Evolutionary conservation across 2,888 invertebrate species (phyloP), one percentile per base, ranked within the genome.

Genomic region (Dione juno): DNA sequence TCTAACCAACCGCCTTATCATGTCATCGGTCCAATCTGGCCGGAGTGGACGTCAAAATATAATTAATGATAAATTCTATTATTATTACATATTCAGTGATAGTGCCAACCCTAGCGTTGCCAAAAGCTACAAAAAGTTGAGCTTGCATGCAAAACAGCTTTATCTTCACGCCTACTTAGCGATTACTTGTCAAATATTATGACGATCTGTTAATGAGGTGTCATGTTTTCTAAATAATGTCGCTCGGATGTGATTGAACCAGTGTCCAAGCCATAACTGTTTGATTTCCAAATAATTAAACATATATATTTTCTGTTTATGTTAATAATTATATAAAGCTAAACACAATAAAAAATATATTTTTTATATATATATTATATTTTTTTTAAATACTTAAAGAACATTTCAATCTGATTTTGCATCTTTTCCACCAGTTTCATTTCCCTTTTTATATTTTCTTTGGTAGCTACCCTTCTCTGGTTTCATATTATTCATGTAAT

Each of bases 401-500:
- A 1, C 3, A 41, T 21, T 19, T 43, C 28, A 21, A 45, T 61
- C 28, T 5, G 28, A 50, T 50, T 50, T 50, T 19, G 10, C 19
- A 6, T 45, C 10, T 61, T 61, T 28, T 54, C 54, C n/a, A 10
- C 10, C 13, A 13, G 21, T 10, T 45, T 1, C 14, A 21, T 11
- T 43, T 2, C 7, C n/a, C 1, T 41, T 54, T 66, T 71, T 78
- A 65, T 84, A 88, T 66, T 77, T 86, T 35, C 76, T 82, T 0
- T 71, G 73, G 72, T 86, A 87, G 5, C 76, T 77, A n/a, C 28
- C 41, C 10, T 77, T 75, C 10, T 78, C 79, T 6, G 54, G 66
- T 3, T 61, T 75, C 3, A 13, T 64, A 52, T 71, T 8, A 5
- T 75, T 77, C 61, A 84, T 66, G 69, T 81, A 90, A 0, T 58